Conservation (phyloP, 2,888 invertebrate genomes). For the Tholera decimalis region DNA sequence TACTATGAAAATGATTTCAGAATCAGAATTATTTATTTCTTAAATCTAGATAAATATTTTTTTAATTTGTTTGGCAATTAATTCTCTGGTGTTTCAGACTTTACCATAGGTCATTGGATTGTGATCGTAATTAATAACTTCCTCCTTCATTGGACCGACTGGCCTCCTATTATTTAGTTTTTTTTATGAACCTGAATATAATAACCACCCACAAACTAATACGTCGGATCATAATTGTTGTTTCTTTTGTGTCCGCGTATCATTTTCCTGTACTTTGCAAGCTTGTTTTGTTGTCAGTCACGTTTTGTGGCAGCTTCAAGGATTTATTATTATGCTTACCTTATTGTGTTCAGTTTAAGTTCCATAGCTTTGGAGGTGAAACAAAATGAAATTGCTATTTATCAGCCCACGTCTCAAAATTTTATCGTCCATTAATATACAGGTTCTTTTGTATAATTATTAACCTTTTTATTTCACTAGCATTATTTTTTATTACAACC, state of each 20-base stretch:
- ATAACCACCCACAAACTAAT: conserved; percentile 28
- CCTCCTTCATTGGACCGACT: not conserved
- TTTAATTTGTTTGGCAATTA: not conserved
- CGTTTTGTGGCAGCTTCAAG: conserved; percentile 43
- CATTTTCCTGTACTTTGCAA: conserved; percentile 39
- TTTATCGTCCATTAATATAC: not conserved
- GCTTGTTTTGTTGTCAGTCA: conserved; percentile 52
- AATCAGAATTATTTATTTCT: no score
- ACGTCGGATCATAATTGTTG: conserved; percentile 32
- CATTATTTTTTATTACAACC: not conserved
- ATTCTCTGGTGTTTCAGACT: conserved; percentile 1
- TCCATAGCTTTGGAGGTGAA: conserved; percentile 16
- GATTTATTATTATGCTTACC: conserved; percentile 32
- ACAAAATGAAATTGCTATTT: not conserved
- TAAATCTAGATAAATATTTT: no score
- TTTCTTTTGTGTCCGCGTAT: conserved; percentile 40
- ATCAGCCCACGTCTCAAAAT: not conserved
- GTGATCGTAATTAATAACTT: conserved; percentile 11
- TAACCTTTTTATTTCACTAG: not conserved
- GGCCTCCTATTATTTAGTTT: conserved; percentile 20
- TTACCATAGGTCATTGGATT: not conserved
- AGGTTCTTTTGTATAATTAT: not conserved
- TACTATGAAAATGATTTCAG: no score
- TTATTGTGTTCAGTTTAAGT: conserved; percentile 15
- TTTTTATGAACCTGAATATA: conserved; percentile 23